Percentiles rank a stretch among this genome's conserved stretches.
phyloP scores from a whole-genome alignment of 2,113 vertebrate genomes.

The Agapornis roseicollis region DNA sequence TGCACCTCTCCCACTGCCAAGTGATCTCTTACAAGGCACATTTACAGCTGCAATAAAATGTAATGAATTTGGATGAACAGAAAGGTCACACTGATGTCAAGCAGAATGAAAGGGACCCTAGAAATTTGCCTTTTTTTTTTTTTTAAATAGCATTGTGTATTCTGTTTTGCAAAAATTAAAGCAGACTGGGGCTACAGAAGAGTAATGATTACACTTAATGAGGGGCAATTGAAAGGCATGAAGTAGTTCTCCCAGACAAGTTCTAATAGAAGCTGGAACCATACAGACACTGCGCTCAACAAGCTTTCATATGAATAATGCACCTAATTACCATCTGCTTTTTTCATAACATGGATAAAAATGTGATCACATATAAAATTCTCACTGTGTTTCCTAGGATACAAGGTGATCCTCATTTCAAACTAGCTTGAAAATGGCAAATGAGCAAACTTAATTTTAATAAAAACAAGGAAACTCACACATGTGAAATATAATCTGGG shows the following conservation, averaged over 20 bases:
- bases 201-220: constrained; percentile 61
- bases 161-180: constrained; percentile 33
- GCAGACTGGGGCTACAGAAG: constrained; percentile 17
- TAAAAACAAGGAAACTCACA: constrained; percentile 74
- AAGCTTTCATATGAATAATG: constrained; percentile 67
- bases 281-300: constrained; percentile 3
- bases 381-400: constrained; percentile 77
- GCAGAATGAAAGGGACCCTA: constrained; percentile 11
- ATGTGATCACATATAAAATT: constrained; percentile 73
- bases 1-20: background rate
- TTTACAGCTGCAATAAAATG: background rate
- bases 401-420: constrained; percentile 77
- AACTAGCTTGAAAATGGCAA: constrained; percentile 73
- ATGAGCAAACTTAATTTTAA: constrained; percentile 78
- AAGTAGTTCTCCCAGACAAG: constrained; percentile 61
- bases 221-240: constrained; percentile 51
- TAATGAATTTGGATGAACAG: background rate
- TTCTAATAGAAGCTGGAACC: constrained; percentile 57
- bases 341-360: constrained; percentile 65
- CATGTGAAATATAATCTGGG: constrained; percentile 67
- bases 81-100: background rate
- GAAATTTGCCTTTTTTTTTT: background rate
- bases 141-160: background rate
- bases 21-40: background rate
- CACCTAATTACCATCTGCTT: constrained; percentile 73